Base-by-base conservation (phyloP, 2,888 invertebrate genomes). In the Scelioninae gen. 2 region DNA sequence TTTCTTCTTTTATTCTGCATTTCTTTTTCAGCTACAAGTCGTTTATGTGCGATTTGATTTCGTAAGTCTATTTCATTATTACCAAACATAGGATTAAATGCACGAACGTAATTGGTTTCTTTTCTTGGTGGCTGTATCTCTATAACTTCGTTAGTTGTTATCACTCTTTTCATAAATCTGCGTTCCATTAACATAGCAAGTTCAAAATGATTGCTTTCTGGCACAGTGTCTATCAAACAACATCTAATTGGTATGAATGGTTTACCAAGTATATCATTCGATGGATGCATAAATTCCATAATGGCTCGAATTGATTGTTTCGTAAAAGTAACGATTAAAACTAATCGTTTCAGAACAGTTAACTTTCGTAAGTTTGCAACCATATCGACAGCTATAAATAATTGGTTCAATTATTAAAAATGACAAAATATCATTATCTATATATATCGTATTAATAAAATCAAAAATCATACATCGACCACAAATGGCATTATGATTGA, bases 221-320 rank as follows among this genome's bases (percentile, higher is more conserved):
- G 86, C 13, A 83, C 77, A 15, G 84, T 86, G 68, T 86, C 86
- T 2, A 85, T 83, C 22, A 85, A 76, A 25, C 81, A 80, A 13
- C 85, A 86, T 37, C 80, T 78, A 1, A 80, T 75, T 2, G 86
- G 85, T 72, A 86, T 81, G 16, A 86, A 86, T 7, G 86, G 84
- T 74, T 81, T 79, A 18, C 85, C 85, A 10, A 82, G 76, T 25
- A 46, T 70, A n/a, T 70, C 73, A 55, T 81, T 80, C 10, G 79
- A 73, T 2, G 86, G 86, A 18, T 83, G 81, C 28, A 82, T 83
- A 25, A 86, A 68, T 67, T 86, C 86, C 67, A 86, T 71, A 67
- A 86, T 82, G 11, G 85, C 82, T n/a, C 84, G 83, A 6, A 85
- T 85, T 1, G 86, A 84, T 68, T 84, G 85, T 53, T 86, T 86